phyloP scores from a whole-genome alignment of 2,113 vertebrate genomes.

The Nematolebias whitei region DNA sequence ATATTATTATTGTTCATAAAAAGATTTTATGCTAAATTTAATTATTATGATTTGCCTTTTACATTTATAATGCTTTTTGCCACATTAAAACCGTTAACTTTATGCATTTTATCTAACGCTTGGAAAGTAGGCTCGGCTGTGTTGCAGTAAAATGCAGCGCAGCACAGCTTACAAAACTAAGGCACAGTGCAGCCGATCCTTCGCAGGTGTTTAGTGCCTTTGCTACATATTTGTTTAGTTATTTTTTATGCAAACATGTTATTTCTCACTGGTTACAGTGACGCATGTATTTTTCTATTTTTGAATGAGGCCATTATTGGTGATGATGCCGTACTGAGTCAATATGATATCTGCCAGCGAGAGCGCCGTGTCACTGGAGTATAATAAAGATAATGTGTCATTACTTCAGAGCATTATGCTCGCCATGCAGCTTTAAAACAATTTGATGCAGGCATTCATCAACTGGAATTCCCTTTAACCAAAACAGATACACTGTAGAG shows the following conservation, averaged over 20 bases:
- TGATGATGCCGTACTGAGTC: constrained; percentile 33
- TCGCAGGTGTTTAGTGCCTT: neutral
- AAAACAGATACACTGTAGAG: constrained; percentile 26
- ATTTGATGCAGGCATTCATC: constrained; percentile 16
- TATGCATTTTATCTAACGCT: too few species aligned
- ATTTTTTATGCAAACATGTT: neutral
- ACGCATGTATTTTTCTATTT: constrained; percentile 10
- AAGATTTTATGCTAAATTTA: too few species aligned
- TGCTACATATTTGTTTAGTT: neutral
- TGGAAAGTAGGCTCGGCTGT: neutral
- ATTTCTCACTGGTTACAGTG: neutral
- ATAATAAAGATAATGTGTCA: constrained; percentile 26
- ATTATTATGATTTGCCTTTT: too few species aligned
- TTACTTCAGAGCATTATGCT: constrained; percentile 39
- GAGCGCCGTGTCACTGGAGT: constrained; percentile 25
- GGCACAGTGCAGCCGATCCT: neutral
- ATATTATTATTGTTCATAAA: too few species aligned
- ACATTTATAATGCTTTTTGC: too few species aligned
- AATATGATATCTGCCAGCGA: constrained; percentile 10
- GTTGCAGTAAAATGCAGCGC: neutral
- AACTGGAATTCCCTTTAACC: constrained; percentile 20
- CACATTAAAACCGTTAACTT: too few species aligned
- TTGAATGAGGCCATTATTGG: constrained; percentile 17
- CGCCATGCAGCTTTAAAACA: constrained; percentile 34
- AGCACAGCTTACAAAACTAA: neutral